phyloP scores from a whole-genome alignment of 2,113 vertebrate genomes.

The Semnornis frantzii region DNA sequence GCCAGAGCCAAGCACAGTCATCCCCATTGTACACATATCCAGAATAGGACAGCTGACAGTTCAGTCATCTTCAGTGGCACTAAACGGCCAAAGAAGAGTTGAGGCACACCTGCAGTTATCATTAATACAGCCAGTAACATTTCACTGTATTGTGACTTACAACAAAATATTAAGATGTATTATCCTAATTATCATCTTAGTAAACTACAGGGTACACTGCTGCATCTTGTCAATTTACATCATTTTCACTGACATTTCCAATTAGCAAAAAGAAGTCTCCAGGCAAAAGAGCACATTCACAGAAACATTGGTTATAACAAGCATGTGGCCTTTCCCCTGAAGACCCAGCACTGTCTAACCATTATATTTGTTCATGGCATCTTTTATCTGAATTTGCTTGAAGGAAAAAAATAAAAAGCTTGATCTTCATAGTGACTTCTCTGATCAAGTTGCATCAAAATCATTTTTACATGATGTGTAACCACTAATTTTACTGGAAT shows the following conservation, averaged over 20 bases:
- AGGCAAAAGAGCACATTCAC: slow-evolving; percentile 41
- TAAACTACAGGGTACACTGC: background rate
- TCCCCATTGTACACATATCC: background rate
- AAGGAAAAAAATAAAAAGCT: slow-evolving; percentile 8
- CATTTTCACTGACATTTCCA: slow-evolving; percentile 47
- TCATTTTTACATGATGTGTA: background rate
- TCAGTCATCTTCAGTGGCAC: background rate
- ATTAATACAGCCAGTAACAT: background rate
- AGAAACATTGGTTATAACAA: slow-evolving; percentile 30
- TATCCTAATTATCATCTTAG: slow-evolving; percentile 4
- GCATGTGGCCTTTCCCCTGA: slow-evolving; percentile 10
- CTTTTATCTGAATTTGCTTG: background rate
- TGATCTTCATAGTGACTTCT: slow-evolving; percentile 21
- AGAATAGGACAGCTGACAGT: background rate
- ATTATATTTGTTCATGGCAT: slow-evolving; percentile 1
- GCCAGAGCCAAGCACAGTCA: background rate
- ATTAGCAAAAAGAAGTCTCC: slow-evolving; percentile 22
- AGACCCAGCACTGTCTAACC: background rate
- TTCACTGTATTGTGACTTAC: background rate
- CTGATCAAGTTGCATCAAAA: background rate
- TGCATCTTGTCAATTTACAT: slow-evolving; percentile 59
- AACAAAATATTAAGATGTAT: background rate
- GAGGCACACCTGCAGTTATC: background rate
- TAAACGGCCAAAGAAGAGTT: background rate
- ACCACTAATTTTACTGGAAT: background rate